Evolutionary conservation across 2,888 invertebrate genomes (phyloP).

Genomic region (Eupithecia centaureata): DNA sequence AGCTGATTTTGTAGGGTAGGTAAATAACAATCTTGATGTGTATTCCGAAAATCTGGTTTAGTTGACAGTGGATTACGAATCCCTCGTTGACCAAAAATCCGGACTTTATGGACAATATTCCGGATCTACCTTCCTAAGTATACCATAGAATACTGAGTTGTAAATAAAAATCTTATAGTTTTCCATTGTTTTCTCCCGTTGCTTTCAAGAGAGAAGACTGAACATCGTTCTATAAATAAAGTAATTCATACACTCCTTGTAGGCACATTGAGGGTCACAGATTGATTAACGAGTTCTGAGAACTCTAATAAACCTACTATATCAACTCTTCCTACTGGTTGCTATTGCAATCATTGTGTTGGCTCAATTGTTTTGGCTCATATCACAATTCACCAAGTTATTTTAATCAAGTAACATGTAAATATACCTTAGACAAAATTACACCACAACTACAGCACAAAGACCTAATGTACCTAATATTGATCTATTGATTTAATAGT

Average conservation of each 20-base stretch:
- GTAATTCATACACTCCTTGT: neutral
- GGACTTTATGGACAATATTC: too few relatives aligned
- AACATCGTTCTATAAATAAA: neutral
- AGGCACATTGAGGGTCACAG: constrained; percentile 9
- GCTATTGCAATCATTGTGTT: neutral
- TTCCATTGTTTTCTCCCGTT: neutral
- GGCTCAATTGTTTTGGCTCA: too few relatives aligned
- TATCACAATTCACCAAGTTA: too few relatives aligned
- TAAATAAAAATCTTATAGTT: too few relatives aligned
- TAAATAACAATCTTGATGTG: too few relatives aligned
- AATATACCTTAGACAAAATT: neutral
- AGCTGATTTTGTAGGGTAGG: neutral
- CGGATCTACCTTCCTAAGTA: too few relatives aligned
- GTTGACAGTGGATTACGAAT: neutral
- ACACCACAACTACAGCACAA: neutral
- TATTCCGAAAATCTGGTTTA: neutral
- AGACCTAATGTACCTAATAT: neutral
- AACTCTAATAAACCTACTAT: neutral
- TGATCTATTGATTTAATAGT: too few relatives aligned
- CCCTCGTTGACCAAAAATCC: neutral
- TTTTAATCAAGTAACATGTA: too few relatives aligned
- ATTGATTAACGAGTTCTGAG: constrained; percentile 1
- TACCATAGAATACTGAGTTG: neutral
- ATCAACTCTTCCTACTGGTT: neutral
- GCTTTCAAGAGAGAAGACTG: neutral